Evolutionary conservation across 2,113 vertebrate species (phyloP).

Genomic region (Nestor notabilis): DNA sequence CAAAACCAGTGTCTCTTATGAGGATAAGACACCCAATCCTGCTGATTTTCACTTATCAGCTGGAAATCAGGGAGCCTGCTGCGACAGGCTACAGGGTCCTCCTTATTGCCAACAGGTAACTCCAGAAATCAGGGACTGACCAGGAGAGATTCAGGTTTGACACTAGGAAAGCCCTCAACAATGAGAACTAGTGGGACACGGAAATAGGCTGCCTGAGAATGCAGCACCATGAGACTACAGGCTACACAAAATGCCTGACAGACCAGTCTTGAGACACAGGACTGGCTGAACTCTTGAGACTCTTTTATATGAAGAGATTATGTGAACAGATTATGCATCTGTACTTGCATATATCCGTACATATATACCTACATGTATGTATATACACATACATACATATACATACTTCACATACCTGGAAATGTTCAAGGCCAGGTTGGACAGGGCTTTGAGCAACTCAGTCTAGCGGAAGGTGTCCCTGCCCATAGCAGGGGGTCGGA

Average conservation of each 20-base stretch:
- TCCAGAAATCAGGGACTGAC: neutral
- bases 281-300: neutral
- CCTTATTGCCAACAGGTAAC: rapidly evolving
- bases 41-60: neutral
- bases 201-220: neutral
- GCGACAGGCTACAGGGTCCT: neutral
- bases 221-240: neutral
- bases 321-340: neutral
- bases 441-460: neutral
- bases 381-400: no score
- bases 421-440: neutral
- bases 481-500: neutral
- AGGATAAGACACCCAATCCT: neutral
- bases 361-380: no score
- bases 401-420: neutral
- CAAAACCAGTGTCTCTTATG: neutral
- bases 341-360: neutral
- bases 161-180: neutral
- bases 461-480: neutral
- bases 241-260: neutral
- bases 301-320: neutral
- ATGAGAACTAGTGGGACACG: rapidly evolving
- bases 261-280: neutral
- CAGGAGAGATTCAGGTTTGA: neutral
- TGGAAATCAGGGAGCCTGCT: neutral